Evolutionary conservation across 2,888 invertebrate genomes (phyloP).

Genomic region (Caenorhabditis sp.): DNA sequence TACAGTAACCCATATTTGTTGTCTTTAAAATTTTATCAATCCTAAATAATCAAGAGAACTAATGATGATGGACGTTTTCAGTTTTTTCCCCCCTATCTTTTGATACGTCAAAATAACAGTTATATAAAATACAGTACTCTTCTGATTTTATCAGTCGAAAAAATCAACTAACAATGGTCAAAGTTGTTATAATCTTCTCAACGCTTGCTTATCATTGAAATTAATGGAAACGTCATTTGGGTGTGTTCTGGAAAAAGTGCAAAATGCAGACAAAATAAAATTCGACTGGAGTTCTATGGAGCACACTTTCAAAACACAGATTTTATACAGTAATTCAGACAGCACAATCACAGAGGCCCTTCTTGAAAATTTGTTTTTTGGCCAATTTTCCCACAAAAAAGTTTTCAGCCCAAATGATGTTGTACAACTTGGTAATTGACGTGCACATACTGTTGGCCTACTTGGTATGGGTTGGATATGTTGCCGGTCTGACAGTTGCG

Average conservation of each 20-base stretch:
- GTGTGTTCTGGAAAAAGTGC: too few species aligned
- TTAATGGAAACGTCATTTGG: constrained; percentile 15
- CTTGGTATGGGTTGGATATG: constrained; percentile 60
- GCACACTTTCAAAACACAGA: too few species aligned
- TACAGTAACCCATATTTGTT: too few species aligned
- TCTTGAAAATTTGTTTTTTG: too few species aligned
- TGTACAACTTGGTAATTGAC: constrained; percentile 27
- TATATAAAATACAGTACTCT: background rate
- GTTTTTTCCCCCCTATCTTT: too few species aligned
- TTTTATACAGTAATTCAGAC: too few species aligned
- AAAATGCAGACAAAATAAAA: background rate
- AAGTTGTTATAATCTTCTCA: background rate
- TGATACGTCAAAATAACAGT: background rate
- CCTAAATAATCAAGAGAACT: too few species aligned
- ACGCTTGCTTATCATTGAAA: background rate
- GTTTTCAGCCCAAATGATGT: constrained; percentile 39
- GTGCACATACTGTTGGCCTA: constrained; percentile 21
- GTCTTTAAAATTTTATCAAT: too few species aligned
- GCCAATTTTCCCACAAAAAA: too few species aligned
- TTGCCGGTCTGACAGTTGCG: constrained; percentile 49
- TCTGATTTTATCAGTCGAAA: constrained; percentile 6
- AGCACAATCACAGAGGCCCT: too few species aligned
- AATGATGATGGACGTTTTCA: too few species aligned
- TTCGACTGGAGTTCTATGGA: background rate
- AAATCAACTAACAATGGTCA: background rate